Evolutionary conservation across 2,888 invertebrate species (phyloP).

Genomic region (Drosophila macrothrix): DNA sequence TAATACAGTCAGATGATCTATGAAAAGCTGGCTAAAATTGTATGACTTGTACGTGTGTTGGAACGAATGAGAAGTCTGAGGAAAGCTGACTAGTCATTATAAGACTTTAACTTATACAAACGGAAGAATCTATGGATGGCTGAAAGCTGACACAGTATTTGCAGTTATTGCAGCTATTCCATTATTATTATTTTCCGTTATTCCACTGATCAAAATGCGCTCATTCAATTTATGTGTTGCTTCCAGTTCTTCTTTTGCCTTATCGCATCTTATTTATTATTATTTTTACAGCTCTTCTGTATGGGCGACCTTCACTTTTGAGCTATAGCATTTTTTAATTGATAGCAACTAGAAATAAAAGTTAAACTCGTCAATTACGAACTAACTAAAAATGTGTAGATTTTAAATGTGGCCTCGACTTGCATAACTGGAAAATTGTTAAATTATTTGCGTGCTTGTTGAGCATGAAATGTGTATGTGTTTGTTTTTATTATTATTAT

Average conservation of each 20-base stretch:
- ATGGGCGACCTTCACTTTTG: constrained; percentile 41
- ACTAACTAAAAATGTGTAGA: neutral
- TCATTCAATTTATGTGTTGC: constrained; percentile 7
- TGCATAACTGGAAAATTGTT: constrained; percentile 33
- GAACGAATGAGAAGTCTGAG: neutral
- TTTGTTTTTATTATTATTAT: constrained; percentile 8
- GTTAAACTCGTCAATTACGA: neutral
- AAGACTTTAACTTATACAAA: constrained; percentile 1
- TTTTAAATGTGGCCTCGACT: neutral
- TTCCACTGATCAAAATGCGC: constrained; percentile 16
- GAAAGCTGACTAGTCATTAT: neutral
- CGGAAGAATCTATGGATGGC: neutral
- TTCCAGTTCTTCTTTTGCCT: constrained; percentile 7
- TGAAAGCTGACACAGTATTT: neutral
- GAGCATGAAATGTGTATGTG: constrained; percentile 35
- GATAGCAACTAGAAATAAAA: constrained; percentile 26
- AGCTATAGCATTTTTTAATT: constrained; percentile 29
- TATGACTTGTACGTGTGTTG: neutral
- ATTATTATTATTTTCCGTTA: neutral
- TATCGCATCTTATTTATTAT: constrained; percentile 20
- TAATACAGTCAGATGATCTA: neutral
- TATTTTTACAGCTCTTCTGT: constrained; percentile 32
- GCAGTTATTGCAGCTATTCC: constrained; percentile 1
- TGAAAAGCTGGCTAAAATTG: neutral
- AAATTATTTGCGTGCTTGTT: constrained; percentile 49